Base-by-base conservation (phyloP, 2,888 invertebrate species). In the Tineola bisselliella region DNA sequence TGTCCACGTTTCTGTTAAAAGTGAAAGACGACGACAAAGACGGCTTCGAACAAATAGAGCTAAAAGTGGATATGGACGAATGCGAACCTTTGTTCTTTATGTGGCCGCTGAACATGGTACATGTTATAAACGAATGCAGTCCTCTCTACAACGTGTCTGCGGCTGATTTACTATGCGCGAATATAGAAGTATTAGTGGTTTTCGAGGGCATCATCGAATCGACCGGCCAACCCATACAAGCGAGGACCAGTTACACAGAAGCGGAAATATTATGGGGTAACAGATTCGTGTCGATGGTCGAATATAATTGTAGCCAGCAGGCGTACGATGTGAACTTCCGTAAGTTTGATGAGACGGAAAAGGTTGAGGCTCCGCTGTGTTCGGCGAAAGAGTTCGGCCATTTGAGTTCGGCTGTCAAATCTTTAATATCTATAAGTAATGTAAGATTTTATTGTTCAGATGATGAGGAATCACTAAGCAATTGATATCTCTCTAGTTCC, bases 91-190 rank as follows among this genome's bases (percentile, higher is more conserved):
- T 98, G 5, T 98, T 99, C 83, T 95, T 99, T 73, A 93, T 99
- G 63, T 99, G 98, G 99, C 99, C 99, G 0, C 92, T 96, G 75
- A 94, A 96, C 8, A 93, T 98, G 30, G 93, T 96, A 15, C 99
- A 99, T 75, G 90, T 90, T 63, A 98, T 99, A 68, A 93, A 96
- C 74, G 90, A 89, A 62, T 81, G 84, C 0, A 97, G 97, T 67
- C 99, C 99, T 0, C 90, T 99, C 30, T 98, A 93, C 81, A 90
- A 91, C 66, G 90, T 98, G 79, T 94, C 95, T 1, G 96, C 97
- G 0, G 92, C 94, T 52, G 97, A 98, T 77, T 89, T 98, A 72
- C 89, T 96, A 52, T 89, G 91, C 64, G 92, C 96, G 63, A 91
- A 94, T 69, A 93, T 97, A 70, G 93, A 97, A 84, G 88, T 98